phyloP scores from a whole-genome alignment of 2,113 vertebrate genomes.

The Furnarius figulus region DNA sequence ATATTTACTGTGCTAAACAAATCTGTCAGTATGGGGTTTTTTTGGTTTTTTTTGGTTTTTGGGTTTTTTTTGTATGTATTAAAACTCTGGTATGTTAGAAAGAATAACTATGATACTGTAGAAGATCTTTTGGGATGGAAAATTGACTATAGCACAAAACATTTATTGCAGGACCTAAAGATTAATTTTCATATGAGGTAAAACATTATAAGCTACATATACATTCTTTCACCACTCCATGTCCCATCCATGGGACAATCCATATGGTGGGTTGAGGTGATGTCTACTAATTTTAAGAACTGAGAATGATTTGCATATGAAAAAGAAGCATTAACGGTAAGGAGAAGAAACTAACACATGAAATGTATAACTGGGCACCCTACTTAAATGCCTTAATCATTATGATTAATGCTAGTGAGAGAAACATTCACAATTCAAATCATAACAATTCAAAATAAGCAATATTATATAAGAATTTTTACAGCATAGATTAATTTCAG shows the following conservation, averaged over 20 bases:
- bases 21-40: not conserved
- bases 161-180: not conserved
- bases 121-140: not conserved
- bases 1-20: not conserved
- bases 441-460: not conserved
- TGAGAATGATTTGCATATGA: not conserved
- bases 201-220: not conserved
- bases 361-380: not conserved
- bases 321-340: not conserved
- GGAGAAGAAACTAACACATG: not conserved
- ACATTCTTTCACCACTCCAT: not conserved
- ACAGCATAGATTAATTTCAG: not conserved
- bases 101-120: not conserved
- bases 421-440: not conserved
- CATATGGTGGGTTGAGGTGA: not conserved
- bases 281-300: not conserved
- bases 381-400: not conserved
- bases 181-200: not conserved
- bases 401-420: not conserved
- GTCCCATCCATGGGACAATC: not conserved
- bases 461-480: not conserved
- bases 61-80: not conserved
- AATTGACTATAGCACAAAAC: not conserved
- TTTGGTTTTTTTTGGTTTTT: not conserved
- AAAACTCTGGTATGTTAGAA: not conserved